Conservation (phyloP, 2,888 invertebrate genomes). For the Bruchidius siliquastri region DNA sequence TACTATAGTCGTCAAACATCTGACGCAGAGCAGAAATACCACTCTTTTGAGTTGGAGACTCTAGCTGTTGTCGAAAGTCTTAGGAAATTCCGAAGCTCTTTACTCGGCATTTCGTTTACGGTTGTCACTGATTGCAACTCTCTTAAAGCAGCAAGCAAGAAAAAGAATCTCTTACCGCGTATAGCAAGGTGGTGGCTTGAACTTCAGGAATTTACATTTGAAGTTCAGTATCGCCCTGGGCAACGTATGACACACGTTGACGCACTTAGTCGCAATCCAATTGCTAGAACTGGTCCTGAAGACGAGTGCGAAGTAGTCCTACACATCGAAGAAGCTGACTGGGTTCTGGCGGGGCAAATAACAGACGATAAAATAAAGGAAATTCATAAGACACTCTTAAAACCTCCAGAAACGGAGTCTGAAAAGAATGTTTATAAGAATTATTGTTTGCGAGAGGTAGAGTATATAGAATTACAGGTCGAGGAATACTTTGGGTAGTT, state of each 20-base stretch:
- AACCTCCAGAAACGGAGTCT: slow-evolving; percentile 16
- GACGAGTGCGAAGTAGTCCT: slow-evolving; percentile 9
- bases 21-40: slow-evolving; percentile 33
- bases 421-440: slow-evolving; percentile 17
- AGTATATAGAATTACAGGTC: slow-evolving; percentile 20
- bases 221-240: slow-evolving; percentile 22
- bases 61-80: slow-evolving; percentile 38
- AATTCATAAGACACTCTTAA: slow-evolving; percentile 14
- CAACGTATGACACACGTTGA: slow-evolving; percentile 23
- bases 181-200: slow-evolving; percentile 30
- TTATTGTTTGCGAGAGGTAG: slow-evolving; percentile 15
- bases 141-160: slow-evolving; percentile 26
- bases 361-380: slow-evolving; percentile 21
- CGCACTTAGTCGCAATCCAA: slow-evolving; percentile 26
- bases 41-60: slow-evolving; percentile 39
- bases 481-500: slow-evolving; percentile 30
- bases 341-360: slow-evolving; percentile 24
- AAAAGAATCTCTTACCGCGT: slow-evolving; percentile 26
- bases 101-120: slow-evolving; percentile 31
- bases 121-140: slow-evolving; percentile 37
- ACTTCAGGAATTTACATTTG: slow-evolving; percentile 22
- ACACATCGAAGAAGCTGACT: slow-evolving; percentile 22
- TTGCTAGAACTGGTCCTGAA: background rate
- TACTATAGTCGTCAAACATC: slow-evolving; percentile 37
- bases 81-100: slow-evolving; percentile 34